Conservation (phyloP, 2,888 invertebrate genomes). For the Tipula vernalis region DNA sequence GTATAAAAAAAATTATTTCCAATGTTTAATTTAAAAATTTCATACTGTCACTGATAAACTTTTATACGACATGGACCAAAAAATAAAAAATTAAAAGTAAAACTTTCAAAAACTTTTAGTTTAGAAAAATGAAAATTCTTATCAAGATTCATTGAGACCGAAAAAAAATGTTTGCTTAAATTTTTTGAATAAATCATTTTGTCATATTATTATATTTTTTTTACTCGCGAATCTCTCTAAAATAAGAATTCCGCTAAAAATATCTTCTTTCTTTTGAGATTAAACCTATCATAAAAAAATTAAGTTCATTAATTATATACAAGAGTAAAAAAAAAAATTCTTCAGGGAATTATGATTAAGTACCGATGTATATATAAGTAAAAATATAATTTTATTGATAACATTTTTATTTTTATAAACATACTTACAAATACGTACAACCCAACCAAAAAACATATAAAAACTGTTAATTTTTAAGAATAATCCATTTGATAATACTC, state of each 20-base stretch:
- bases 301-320: neutral
- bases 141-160: neutral
- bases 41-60: neutral
- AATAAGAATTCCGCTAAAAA: neutral
- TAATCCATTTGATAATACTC: neutral
- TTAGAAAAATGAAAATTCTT: neutral
- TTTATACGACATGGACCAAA: neutral
- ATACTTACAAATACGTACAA: too few relatives aligned
- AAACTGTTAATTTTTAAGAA: neutral
- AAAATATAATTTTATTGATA: neutral
- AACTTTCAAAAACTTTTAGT: neutral
- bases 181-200: neutral
- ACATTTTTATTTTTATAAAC: neutral
- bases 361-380: too few relatives aligned
- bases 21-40: neutral
- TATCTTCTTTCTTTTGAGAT: neutral
- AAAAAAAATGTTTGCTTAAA: neutral
- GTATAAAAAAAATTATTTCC: neutral
- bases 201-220: neutral
- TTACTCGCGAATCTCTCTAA: neutral
- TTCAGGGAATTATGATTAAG: neutral
- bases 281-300: neutral
- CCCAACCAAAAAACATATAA: neutral
- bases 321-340: neutral
- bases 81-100: neutral